Evolutionary conservation across 2,888 invertebrate genomes (phyloP).

Genomic region (Pseudococcus jackbeardsleyi): DNA sequence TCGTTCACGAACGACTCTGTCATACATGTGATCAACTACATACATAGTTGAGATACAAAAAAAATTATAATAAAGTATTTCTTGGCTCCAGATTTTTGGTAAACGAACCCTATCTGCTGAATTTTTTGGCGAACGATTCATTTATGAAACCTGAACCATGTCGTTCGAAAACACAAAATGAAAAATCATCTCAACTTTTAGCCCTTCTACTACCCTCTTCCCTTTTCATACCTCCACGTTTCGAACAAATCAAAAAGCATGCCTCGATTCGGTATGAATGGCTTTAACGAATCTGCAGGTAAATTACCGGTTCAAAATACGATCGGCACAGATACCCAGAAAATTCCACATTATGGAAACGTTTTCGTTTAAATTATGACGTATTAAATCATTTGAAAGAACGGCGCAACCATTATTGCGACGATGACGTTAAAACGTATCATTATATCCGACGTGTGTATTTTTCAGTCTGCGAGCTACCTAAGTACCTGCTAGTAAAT

Average conservation of each 20-base stretch:
- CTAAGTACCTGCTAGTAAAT: not conserved
- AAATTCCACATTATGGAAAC: not conserved
- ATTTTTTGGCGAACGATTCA: too few species aligned
- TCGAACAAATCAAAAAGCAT: not conserved
- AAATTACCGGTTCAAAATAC: not conserved
- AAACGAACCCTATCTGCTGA: too few species aligned
- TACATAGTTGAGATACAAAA: too few species aligned
- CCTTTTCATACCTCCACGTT: not conserved
- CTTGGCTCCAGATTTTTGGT: too few species aligned
- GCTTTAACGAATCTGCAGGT: not conserved
- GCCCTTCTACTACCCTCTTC: too few species aligned
- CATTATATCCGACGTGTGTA: constrained; percentile 28
- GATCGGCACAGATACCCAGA: too few species aligned
- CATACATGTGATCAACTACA: too few species aligned
- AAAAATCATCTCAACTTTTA: too few species aligned
- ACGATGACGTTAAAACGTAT: constrained; percentile 9
- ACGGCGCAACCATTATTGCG: not conserved
- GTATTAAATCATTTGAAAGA: not conserved
- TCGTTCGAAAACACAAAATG: too few species aligned
- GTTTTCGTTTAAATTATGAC: not conserved
- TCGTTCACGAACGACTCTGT: too few species aligned
- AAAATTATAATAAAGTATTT: too few species aligned
- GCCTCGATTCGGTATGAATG: not conserved
- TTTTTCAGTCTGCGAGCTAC: not conserved
- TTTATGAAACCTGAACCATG: too few species aligned